These are phyloP conservation scores for Beris chalybata DNA, from an alignment of 2,888 invertebrate species.

Conservation along the genomic window DNA sequence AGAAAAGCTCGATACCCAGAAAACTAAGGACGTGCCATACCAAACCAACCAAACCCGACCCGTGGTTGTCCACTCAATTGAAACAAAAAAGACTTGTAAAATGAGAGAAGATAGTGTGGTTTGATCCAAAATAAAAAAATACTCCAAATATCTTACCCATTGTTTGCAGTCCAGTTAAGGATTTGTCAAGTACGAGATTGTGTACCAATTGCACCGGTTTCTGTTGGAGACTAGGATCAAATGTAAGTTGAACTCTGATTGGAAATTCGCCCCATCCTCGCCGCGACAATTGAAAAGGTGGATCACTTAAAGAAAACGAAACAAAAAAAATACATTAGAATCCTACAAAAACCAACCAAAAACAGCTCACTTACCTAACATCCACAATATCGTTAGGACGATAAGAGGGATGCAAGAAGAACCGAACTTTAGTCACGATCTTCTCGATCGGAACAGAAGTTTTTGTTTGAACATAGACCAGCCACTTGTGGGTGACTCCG, in stretches of 20 bases:
- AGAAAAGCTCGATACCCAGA: background rate
- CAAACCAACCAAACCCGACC: slow-evolving; percentile 6
- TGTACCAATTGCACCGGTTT: slow-evolving; percentile 80
- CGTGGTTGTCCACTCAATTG: too few species aligned
- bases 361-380: slow-evolving; percentile 60
- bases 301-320: slow-evolving; percentile 61
- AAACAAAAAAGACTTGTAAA: too few species aligned
- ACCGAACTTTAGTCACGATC: slow-evolving; percentile 73
- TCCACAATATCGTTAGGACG: slow-evolving; percentile 83
- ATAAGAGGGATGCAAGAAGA: slow-evolving; percentile 83
- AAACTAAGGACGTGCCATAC: background rate
- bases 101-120: background rate
- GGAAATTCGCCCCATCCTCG: slow-evolving; percentile 95
- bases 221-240: slow-evolving; percentile 68
- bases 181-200: slow-evolving; percentile 76
- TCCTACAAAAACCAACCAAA: background rate
- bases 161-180: slow-evolving; percentile 81
- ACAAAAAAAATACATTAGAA: slow-evolving; percentile 25
- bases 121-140: background rate
- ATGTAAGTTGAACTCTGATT: slow-evolving; percentile 77
- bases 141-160: slow-evolving; percentile 59
- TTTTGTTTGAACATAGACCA: slow-evolving; percentile 80
- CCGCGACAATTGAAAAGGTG: slow-evolving; percentile 81
- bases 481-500: slow-evolving; percentile 82
- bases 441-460: slow-evolving; percentile 63